phyloP scores from a whole-genome alignment of 2,888 invertebrate genomes.

The Diplazon laetatorius region DNA sequence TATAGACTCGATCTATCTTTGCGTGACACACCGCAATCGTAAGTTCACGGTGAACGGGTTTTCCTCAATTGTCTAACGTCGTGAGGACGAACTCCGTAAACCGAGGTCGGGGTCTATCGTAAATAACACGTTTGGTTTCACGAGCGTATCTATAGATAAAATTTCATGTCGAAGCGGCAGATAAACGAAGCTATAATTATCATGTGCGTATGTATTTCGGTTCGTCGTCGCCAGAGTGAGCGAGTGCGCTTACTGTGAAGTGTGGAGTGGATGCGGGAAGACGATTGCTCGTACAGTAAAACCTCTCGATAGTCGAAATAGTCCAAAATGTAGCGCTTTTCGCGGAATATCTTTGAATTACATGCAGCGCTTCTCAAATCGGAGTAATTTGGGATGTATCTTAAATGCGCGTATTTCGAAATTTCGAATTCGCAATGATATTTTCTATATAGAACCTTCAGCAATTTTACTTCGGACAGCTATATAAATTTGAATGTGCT shows the following conservation, averaged over 20 bases:
- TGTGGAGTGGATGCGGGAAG: too few species aligned
- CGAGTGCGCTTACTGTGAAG: not conserved
- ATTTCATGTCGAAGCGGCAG: not conserved
- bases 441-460: too few species aligned
- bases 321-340: too few species aligned
- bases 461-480: too few species aligned
- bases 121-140: not conserved
- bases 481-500: too few species aligned
- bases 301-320: too few species aligned
- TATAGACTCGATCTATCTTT: slow-evolving; percentile 19
- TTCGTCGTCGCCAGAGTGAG: slow-evolving; percentile 1
- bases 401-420: too few species aligned
- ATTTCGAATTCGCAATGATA: too few species aligned
- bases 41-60: not conserved
- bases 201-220: not conserved
- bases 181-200: not conserved
- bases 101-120: not conserved
- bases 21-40: not conserved
- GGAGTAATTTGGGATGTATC: too few species aligned
- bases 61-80: not conserved
- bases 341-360: too few species aligned
- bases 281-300: too few species aligned
- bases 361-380: too few species aligned
- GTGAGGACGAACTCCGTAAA: not conserved
- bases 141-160: not conserved